A percentile compares a stretch with the other conserved stretches of the same genome.
These are phyloP conservation scores for Megalops cyprinoides DNA, from an alignment of 2,797 vertebrate species.

Conservation along the genomic window DNA sequence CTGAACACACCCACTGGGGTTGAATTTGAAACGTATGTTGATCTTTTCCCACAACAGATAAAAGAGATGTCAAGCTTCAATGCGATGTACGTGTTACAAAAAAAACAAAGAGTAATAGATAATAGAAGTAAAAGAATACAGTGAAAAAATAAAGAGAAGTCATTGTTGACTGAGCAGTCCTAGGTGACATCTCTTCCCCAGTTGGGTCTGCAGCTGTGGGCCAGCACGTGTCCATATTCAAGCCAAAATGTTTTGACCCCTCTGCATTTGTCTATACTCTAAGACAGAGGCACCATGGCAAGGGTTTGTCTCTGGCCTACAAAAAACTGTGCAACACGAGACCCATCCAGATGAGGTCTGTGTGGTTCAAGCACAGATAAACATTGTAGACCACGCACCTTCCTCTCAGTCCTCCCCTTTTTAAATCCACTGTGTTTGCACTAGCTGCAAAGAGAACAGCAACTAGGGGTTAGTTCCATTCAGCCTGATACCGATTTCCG, in stretches of 20 bases:
- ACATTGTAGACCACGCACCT: conserved; percentile 6
- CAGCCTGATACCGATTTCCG: background rate
- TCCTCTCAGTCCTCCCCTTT: background rate
- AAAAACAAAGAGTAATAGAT: too few species aligned
- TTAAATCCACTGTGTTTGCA: background rate
- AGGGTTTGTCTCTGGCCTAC: conserved; percentile 7
- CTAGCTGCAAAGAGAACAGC: background rate
- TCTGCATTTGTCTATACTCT: background rate
- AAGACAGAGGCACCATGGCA: background rate
- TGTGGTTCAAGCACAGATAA: background rate
- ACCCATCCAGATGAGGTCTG: background rate
- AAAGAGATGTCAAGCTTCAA: too few species aligned
- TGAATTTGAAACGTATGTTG: too few species aligned
- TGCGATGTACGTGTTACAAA: too few species aligned
- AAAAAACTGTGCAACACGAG: background rate
- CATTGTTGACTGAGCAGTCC: too few species aligned
- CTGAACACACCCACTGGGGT: too few species aligned
- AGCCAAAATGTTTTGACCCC: background rate
- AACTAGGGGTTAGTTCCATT: background rate
- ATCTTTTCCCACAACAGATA: too few species aligned
- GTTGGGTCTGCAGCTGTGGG: too few species aligned
- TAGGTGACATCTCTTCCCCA: too few species aligned
- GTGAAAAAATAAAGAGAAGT: too few species aligned
- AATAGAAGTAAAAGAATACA: too few species aligned
- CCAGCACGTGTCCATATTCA: background rate